phyloP scores from a whole-genome alignment of 2,797 vertebrate genomes.

The Allochrocebus solatus region DNA sequence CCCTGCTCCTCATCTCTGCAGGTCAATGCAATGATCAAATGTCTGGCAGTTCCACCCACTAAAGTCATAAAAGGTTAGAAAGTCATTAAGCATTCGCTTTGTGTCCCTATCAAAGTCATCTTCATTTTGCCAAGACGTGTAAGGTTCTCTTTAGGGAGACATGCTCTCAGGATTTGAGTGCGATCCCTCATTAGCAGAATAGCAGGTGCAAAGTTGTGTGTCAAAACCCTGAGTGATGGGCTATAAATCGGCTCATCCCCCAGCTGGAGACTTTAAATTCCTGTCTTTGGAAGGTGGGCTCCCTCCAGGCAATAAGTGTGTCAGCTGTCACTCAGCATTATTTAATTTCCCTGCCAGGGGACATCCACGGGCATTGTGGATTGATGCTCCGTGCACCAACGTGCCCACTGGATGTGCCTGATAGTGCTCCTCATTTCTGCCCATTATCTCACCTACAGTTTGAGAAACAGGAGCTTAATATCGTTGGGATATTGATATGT shows the following conservation, averaged over 20 bases:
- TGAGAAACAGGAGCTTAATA: background rate
- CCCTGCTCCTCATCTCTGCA: conserved; percentile 36
- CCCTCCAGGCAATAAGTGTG: conserved; percentile 78
- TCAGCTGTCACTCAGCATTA: conserved; percentile 82
- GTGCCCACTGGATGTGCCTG: conserved; percentile 34
- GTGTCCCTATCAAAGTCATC: conserved; percentile 80
- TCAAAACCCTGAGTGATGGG: conserved; percentile 82
- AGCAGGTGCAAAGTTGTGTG: conserved; percentile 76
- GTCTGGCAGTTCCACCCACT: conserved; percentile 55
- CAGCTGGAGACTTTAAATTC: conserved; percentile 77
- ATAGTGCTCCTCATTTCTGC: background rate
- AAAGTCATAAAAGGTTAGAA: conserved; percentile 80
- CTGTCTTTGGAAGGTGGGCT: conserved; percentile 77
- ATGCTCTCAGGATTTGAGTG: conserved; percentile 73
- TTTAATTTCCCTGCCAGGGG: conserved; percentile 74
- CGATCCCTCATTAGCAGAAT: conserved; percentile 80
- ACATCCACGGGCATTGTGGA: conserved; percentile 58
- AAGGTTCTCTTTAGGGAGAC: conserved; percentile 80
- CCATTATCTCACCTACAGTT: background rate
- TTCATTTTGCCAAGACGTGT: conserved; percentile 79
- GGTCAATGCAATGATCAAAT: conserved; percentile 67
- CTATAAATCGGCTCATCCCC: conserved; percentile 77
- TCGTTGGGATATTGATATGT: background rate
- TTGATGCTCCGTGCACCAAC: conserved; percentile 54
- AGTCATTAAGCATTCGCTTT: conserved; percentile 79